Base-by-base conservation (phyloP, 2,797 vertebrate species). In the Petrocephalus schoutedeni region DNA sequence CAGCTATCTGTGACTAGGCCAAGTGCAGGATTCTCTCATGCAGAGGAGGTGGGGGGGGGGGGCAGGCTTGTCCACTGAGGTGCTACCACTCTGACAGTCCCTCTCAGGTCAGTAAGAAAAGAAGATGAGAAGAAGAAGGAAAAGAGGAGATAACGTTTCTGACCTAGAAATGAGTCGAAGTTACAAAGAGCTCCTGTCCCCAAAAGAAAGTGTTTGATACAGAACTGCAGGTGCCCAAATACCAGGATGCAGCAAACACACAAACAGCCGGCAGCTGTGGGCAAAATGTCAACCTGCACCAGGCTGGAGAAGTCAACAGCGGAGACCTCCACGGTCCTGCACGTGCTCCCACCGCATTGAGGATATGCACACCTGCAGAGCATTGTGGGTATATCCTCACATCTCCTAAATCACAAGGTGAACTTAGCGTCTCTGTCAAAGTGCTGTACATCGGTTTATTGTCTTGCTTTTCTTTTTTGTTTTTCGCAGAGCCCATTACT, bases 161-260 rank as follows among this genome's bases (percentile, higher is more conserved):
- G 53, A 57, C 83, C 83, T 53, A 85, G 23, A 85, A 85, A 45
- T 10, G 23, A n/a, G 82, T 23, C 12, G 45, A 21, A 61, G 56
- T 86, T 58, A 49, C 32, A 71, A 71, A 71, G 28, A 77, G 12
- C 12, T 4, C 45, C 5, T 12, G 5, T 57, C 16, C 80, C 3
- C 36, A 54, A n/a, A 51, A 88, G 87, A 89, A 80, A 90, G 86
- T 84, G 85, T 89, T 89, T 85, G 89, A 88, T 85, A 88, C 86
- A 89, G 61, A 86, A 90, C 85, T 88, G 89, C 91, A 92, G 91
- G 90, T 91, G 91, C 88, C 88, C 67, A 88, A 85, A 88, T 49
- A 88, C 5, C 80, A 64, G 54, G 8, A 88, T 67, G 51, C 4
- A 54, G 61, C 45, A 54, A 64, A 57, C 59, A 67, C 19, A 16